These are phyloP conservation scores for Holocentrus rufus DNA, from an alignment of 2,797 vertebrate genomes.

Conservation along the genomic window DNA sequence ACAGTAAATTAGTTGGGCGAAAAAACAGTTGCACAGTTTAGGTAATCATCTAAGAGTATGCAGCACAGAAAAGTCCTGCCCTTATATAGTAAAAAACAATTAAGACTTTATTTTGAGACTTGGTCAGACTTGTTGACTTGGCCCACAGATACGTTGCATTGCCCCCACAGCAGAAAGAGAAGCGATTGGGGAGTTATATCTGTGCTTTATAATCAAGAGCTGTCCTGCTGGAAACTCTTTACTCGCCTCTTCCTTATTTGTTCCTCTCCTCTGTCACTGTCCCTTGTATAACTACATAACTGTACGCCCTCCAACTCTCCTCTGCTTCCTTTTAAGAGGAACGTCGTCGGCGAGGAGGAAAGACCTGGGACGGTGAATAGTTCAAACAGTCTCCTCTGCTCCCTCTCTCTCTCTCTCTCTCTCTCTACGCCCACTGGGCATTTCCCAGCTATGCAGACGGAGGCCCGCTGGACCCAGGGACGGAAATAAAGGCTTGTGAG, in stretches of 20 bases:
- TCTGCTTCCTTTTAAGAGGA: constrained; percentile 32
- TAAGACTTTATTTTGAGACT: too few species aligned
- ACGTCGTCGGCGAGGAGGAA: constrained; percentile 35
- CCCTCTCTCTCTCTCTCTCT: background rate
- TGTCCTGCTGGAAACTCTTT: constrained; percentile 16
- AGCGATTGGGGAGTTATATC: background rate
- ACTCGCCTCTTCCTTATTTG: constrained; percentile 57
- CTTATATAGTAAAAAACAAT: too few species aligned
- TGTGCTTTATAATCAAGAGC: constrained; percentile 6
- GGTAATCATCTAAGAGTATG: too few species aligned
- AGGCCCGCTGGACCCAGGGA: constrained; percentile 40
- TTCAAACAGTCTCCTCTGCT: constrained; percentile 3
- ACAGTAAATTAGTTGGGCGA: too few species aligned
- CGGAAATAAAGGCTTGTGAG: constrained; percentile 48
- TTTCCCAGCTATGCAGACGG: constrained; percentile 12
- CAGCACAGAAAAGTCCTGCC: too few species aligned
- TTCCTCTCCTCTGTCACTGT: constrained; percentile 30
- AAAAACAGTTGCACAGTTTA: too few species aligned
- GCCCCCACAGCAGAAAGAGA: background rate
- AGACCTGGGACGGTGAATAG: constrained; percentile 4
- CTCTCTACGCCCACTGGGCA: constrained; percentile 12
- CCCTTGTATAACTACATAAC: constrained; percentile 46
- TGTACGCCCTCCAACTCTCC: background rate
- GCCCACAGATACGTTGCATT: too few species aligned
- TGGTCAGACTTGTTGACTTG: too few species aligned